Evolutionary conservation across 2,888 invertebrate species (phyloP).

Genomic region (Muscina levida): DNA sequence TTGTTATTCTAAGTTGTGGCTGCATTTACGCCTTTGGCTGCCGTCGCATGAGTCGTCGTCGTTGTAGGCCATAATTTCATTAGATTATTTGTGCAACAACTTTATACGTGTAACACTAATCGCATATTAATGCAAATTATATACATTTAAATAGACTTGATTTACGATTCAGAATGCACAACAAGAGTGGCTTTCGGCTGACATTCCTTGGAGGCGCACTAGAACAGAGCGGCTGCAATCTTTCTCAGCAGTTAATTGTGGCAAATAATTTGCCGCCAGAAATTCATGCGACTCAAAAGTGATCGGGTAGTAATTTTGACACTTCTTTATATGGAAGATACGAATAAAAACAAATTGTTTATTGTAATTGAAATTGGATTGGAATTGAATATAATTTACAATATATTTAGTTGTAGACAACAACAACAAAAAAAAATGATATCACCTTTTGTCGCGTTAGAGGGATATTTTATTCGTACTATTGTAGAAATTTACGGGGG

Average conservation of each 20-base stretch:
- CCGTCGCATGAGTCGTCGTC: background rate
- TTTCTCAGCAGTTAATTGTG: background rate
- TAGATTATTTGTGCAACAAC: constrained; percentile 2
- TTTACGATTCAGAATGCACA: background rate
- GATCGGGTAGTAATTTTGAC: background rate
- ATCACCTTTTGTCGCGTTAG: too few species aligned
- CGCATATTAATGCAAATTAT: constrained; percentile 14
- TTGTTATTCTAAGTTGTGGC: background rate
- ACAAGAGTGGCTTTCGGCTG: background rate
- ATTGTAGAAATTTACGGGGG: too few species aligned
- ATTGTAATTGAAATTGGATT: constrained; percentile 11
- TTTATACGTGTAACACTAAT: constrained; percentile 7
- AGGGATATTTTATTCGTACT: too few species aligned
- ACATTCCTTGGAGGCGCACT: background rate
- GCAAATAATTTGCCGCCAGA: background rate
- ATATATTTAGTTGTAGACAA: too few species aligned
- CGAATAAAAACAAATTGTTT: constrained; percentile 1
- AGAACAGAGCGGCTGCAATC: background rate
- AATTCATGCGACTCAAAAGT: background rate
- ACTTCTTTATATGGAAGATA: background rate
- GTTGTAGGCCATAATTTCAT: background rate
- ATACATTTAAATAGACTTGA: constrained; percentile 1
- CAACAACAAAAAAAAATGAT: too few species aligned
- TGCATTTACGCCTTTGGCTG: background rate
- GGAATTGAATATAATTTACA: background rate